Conservation (phyloP, 2,888 invertebrate genomes). For the Thyatira batis region DNA sequence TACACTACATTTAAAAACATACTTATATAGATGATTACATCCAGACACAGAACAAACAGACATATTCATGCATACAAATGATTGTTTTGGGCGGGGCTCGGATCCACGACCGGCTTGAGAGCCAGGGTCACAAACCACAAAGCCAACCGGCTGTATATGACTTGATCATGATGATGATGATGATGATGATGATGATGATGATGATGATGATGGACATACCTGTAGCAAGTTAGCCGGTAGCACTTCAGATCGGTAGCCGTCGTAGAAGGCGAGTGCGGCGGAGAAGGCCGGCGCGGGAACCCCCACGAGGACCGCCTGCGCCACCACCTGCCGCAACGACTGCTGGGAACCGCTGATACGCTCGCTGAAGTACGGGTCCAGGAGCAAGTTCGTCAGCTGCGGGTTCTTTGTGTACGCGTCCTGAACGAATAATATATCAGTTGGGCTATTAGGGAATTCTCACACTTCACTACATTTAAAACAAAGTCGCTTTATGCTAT, state of each 20-base stretch:
- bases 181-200: too few relatives aligned
- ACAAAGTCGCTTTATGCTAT: background rate
- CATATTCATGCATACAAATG: too few relatives aligned
- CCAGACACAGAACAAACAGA: too few relatives aligned
- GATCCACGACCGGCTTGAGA: too few relatives aligned
- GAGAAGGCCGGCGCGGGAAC: constrained; percentile 96
- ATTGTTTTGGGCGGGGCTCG: too few relatives aligned
- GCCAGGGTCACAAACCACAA: too few relatives aligned
- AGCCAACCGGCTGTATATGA: too few relatives aligned
- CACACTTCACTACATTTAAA: too few relatives aligned
- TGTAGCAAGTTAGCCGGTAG: constrained; percentile 98
- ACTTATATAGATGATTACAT: too few relatives aligned
- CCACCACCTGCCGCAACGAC: constrained; percentile 93
- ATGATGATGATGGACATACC: constrained; percentile 66
- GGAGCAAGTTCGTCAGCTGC: constrained; percentile 90
- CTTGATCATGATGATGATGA: too few relatives aligned
- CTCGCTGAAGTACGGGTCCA: constrained; percentile 96
- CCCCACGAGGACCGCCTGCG: constrained; percentile 87
- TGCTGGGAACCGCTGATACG: constrained; percentile 91
- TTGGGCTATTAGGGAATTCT: too few relatives aligned
- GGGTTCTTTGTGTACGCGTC: constrained; percentile 95
- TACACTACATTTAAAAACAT: too few relatives aligned
- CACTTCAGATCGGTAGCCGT: constrained; percentile 93
- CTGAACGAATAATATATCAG: constrained; percentile 58
- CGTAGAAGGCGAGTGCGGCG: constrained; percentile 97